These are phyloP conservation scores for Prinia subflava DNA, from an alignment of 2,113 vertebrate genomes.

Conservation along the genomic window DNA sequence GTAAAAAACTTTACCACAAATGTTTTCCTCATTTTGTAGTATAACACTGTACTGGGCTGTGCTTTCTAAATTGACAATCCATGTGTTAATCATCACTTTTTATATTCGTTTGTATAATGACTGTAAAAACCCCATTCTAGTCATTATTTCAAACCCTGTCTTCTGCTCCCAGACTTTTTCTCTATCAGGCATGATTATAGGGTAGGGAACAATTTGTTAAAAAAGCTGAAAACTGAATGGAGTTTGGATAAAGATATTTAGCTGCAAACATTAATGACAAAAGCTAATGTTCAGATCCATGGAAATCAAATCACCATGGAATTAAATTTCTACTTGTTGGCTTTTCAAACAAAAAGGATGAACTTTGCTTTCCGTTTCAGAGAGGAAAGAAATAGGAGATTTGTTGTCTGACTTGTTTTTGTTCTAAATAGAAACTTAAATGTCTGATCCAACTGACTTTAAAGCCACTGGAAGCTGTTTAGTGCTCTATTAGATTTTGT, in stretches of 20 bases:
- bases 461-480: not conserved
- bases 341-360: not conserved
- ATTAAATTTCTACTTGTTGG: not conserved
- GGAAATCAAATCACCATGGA: not conserved
- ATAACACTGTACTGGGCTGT: not conserved
- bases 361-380: not conserved
- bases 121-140: not conserved
- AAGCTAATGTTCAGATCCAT: not conserved
- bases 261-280: not conserved
- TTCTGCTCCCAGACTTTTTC: not conserved
- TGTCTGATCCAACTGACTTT: not conserved
- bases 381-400: not conserved
- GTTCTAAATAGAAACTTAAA: not conserved
- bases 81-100: conserved; percentile 10
- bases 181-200: conserved; percentile 21
- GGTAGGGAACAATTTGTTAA: not conserved
- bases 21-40: not conserved
- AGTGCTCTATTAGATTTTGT: not conserved
- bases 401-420: not conserved
- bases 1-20: not conserved
- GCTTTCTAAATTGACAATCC: not conserved
- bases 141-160: not conserved
- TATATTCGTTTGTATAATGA: conserved; percentile 13
- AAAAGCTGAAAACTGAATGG: not conserved
- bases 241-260: conserved; percentile 25